Base-by-base conservation (phyloP, 2,888 invertebrate species). In the Dorcus hopei region DNA sequence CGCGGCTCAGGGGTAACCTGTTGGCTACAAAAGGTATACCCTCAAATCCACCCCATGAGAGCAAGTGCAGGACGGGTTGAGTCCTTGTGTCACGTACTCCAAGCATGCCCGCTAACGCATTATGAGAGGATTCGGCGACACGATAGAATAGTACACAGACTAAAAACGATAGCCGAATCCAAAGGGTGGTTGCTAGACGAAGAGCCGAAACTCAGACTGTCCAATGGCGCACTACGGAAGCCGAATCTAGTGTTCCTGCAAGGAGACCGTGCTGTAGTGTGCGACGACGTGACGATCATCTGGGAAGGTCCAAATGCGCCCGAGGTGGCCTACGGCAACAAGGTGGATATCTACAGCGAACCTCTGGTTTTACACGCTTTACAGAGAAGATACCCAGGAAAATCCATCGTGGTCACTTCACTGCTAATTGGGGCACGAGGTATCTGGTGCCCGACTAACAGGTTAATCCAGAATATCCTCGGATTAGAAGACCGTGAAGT, bases 1-100 rank as follows among this genome's bases (percentile, higher is more conserved):
- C 67, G 0, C 66, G 67, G 47, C 59, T 70, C 1, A 26, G 67
- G 6, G 64, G 62, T 0, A 68, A 68, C 55, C 54, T 68, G 0
- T 53, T 71, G 3, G 5, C 40, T 1, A 39, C 19, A 2, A 19
- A 33, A 3, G 9, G 11, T 19, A 45, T 45, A 9, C 53, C 68
- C 23, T 70, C 68, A 1, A 54, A 54, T 8, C 60, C 60, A 2
- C 39, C 54, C 11, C 48, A 62, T 3, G 58, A 53, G 9, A 11
- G 65, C 11, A 43, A 45, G 42, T 65, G 65, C 48, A 9, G 67
- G 8, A 65, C 42, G 11, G 65, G 40, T 40, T 1, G 68, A 67
- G 38, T 53, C 64, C 8, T 7, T 68, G 0, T 58, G 49, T 1
- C 68, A 68, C 47, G 55, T 67, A 4, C 56, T 68, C 4, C 68